Conservation (phyloP, 92 coral and sea anemone species). For the Pocillopora meandrina region DNA sequence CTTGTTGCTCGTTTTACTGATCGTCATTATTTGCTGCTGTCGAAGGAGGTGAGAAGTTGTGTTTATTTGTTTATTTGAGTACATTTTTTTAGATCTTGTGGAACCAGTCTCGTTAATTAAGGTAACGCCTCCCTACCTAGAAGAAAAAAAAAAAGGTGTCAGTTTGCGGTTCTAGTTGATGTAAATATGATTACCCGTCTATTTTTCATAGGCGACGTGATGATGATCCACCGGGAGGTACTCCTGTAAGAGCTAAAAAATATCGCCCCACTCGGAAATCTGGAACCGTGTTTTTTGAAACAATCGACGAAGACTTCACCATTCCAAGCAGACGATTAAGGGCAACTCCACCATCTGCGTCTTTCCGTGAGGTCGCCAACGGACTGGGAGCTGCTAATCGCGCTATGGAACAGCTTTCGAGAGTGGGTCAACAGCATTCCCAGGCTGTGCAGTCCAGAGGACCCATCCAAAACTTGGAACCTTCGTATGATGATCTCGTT, state of each 20-base stretch:
- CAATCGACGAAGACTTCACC: constrained; percentile 35
- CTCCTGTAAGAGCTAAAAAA: background rate
- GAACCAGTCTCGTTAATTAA: background rate
- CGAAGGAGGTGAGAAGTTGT: constrained; percentile 25
- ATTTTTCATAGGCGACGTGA: background rate
- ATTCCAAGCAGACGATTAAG: constrained; percentile 9
- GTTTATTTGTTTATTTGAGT: background rate
- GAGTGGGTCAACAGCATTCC: constrained; percentile 17
- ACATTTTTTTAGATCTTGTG: background rate
- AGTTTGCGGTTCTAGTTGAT: too few species aligned
- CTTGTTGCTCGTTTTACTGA: background rate
- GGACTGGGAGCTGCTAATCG: constrained; percentile 36
- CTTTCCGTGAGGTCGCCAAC: constrained; percentile 30
- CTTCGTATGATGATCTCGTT: constrained; percentile 1
- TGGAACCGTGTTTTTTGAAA: constrained; percentile 14
- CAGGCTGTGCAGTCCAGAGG: constrained; percentile 8
- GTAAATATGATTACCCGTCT: background rate
- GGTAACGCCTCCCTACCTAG: background rate
- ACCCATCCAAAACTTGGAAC: constrained; percentile 12
- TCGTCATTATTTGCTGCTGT: background rate
- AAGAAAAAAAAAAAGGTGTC: too few species aligned
- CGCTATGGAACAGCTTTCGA: constrained; percentile 36
- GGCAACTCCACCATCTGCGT: background rate
- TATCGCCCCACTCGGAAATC: constrained; percentile 24
- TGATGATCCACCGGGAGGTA: background rate